Evolutionary conservation across 2,113 vertebrate species (phyloP), one percentile per base, ranked within the genome.

Genomic region (Procavia capensis): DNA sequence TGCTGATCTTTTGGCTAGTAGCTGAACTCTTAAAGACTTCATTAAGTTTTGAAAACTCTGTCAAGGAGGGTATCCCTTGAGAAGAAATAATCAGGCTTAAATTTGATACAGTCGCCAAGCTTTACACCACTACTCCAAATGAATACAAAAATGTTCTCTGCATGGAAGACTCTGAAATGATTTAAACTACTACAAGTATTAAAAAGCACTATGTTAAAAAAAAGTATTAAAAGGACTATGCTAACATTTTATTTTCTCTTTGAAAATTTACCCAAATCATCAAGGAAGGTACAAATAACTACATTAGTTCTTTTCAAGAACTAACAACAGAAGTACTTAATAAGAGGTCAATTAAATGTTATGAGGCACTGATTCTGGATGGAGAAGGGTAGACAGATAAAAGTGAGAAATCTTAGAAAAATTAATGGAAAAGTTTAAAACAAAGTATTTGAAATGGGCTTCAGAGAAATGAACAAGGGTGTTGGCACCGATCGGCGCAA

Each of bases 241-340:
- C 59, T 50, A 4, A 89, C 79, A 86, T 59, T 59, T 4, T 76
- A 61, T 81, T 66, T 88, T 85, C 85, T 91, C 85, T 68, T 59
- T 90, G 59, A 85, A 91, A 81, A 92, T 88, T 47, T 90, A 85
- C 41, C 75, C 50, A 36, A 70, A 24, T 66, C 57, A 24, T 66
- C 57, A 88, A 80, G 68, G 43, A 78, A 85, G 45, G 68, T 9
- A 94, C 31, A 96, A 83, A 72, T 70, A 83, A 74, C 20, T 64
- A 87, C 78, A 63, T 80, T 34, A n/a, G n/a, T n/a, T n/a, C n/a
- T n/a, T 79, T 88, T 39, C 85, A 88, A 34, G 41, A 93, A 93
- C 34, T 66, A 54, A 68, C 16, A 41, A 75, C 27, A 29, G 31
- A 68, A 76, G 75, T 24, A 78, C 16, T 47, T 75, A 87, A 50